Evolutionary conservation across 64 coral and sea anemone species (phyloP).

Genomic region (Exaiptasia diaphana): DNA sequence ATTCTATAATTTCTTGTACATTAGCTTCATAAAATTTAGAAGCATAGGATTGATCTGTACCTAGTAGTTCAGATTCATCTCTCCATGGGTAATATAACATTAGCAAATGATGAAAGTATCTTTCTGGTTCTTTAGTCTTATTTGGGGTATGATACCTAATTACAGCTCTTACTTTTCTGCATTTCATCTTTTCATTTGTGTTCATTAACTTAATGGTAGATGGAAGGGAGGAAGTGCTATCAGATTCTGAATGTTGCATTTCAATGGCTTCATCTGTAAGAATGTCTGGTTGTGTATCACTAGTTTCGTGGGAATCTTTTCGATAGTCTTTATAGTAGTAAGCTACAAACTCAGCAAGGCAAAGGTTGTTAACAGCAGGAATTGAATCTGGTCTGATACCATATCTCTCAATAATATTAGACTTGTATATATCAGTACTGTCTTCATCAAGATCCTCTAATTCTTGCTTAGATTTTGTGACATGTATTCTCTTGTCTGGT

Average conservation of each 20-base stretch:
- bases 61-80: slow-evolving; percentile 51
- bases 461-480: slow-evolving; percentile 2
- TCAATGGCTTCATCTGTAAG: not conserved
- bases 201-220: not conserved
- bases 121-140: slow-evolving; percentile 40
- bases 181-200: not conserved
- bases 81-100: slow-evolving; percentile 64
- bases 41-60: slow-evolving; percentile 43
- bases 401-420: not conserved
- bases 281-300: not conserved
- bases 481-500: slow-evolving; percentile 44
- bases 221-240: not conserved
- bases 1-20: slow-evolving; percentile 21
- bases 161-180: slow-evolving; percentile 21
- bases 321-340: not conserved
- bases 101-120: slow-evolving; percentile 24
- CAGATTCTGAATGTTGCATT: not conserved
- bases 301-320: not conserved
- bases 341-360: not conserved
- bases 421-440: not conserved
- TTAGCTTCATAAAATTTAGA: slow-evolving; percentile 60
- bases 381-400: not conserved
- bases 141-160: slow-evolving; percentile 11
- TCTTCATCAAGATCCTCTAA: not conserved
- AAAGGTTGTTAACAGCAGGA: not conserved